phyloP scores from a whole-genome alignment of 23 tunicate species.

The Ascidia mentula region DNA sequence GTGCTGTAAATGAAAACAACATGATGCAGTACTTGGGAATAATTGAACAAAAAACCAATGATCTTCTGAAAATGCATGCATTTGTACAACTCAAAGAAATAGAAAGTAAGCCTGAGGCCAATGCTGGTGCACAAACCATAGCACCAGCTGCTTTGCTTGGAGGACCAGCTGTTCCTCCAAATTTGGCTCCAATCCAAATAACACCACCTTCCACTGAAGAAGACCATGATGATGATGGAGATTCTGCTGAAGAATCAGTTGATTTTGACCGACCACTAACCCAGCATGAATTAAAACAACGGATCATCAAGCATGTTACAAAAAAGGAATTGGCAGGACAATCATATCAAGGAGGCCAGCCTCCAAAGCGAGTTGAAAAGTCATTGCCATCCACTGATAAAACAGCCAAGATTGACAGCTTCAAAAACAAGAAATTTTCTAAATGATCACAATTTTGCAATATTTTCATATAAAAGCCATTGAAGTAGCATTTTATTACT shows the following conservation, averaged over 20 bases:
- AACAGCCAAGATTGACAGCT: slow-evolving; percentile 45
- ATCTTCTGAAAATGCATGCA: slow-evolving; percentile 89
- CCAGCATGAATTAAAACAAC: slow-evolving; percentile 62
- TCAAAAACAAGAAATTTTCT: slow-evolving; percentile 29
- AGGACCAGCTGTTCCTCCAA: slow-evolving; percentile 72
- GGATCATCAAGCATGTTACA: slow-evolving; percentile 63
- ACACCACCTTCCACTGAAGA: slow-evolving; percentile 89
- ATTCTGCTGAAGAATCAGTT: slow-evolving; percentile 68
- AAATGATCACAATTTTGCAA: neutral
- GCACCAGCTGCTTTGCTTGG: slow-evolving; percentile 77
- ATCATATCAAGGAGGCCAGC: slow-evolving; percentile 3
- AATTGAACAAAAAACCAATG: slow-evolving; percentile 92
- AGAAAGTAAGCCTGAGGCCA: slow-evolving; percentile 71
- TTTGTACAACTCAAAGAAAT: slow-evolving; percentile 75
- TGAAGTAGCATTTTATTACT: neutral
- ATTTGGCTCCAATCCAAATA: slow-evolving; percentile 60
- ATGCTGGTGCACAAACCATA: slow-evolving; percentile 58
- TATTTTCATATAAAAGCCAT: neutral
- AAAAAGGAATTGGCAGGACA: slow-evolving; percentile 45
- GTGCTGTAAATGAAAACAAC: slow-evolving; percentile 86
- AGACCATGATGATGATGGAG: slow-evolving; percentile 73
- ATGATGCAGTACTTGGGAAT: slow-evolving; percentile 95
- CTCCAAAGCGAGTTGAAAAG: slow-evolving; percentile 46
- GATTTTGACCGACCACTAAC: slow-evolving; percentile 86
- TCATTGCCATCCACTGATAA: slow-evolving; percentile 50